These are phyloP conservation scores for Macquaria ambigua DNA, from an alignment of 2,113 vertebrate genomes.

Conservation along the genomic window DNA sequence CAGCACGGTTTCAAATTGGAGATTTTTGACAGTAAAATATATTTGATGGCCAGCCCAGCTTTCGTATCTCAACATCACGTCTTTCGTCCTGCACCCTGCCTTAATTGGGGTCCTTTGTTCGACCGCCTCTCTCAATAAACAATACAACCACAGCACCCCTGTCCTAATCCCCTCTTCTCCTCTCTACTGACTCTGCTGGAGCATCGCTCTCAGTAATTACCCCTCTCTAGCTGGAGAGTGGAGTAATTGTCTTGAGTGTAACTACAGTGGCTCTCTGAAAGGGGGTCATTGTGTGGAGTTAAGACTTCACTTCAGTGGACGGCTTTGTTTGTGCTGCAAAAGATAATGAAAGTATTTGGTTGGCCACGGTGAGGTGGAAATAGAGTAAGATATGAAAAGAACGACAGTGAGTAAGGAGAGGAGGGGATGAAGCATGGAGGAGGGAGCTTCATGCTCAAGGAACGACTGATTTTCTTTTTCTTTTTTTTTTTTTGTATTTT, in stretches of 20 bases:
- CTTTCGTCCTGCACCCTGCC: constrained; percentile 61
- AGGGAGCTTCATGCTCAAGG: not conserved
- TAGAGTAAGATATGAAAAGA: constrained; percentile 66
- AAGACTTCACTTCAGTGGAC: constrained; percentile 81
- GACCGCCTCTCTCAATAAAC: constrained; percentile 82
- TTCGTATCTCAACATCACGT: constrained; percentile 47
- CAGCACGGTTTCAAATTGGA: not conserved
- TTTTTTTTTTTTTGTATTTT: not conserved
- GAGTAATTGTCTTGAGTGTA: constrained; percentile 85
- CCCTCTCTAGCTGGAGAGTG: constrained; percentile 78
- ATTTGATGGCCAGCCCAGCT: constrained; percentile 3
- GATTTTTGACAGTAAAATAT: not conserved
- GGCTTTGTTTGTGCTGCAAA: constrained; percentile 83
- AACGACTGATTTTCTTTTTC: not conserved
- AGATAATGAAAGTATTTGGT: constrained; percentile 87
- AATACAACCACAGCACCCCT: constrained; percentile 73
- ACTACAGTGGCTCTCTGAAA: constrained; percentile 85
- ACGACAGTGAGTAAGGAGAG: constrained; percentile 31
- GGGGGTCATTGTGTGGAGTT: constrained; percentile 83
- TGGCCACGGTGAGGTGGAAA: constrained; percentile 65
- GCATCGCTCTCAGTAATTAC: constrained; percentile 84
- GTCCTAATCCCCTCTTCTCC: constrained; percentile 66
- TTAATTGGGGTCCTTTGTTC: constrained; percentile 79
- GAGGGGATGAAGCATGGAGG: constrained; percentile 23
- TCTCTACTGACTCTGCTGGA: constrained; percentile 68